These are phyloP conservation scores for Rallus crepitans DNA, from an alignment of 2,797 vertebrate genomes.

Conservation along the genomic window DNA sequence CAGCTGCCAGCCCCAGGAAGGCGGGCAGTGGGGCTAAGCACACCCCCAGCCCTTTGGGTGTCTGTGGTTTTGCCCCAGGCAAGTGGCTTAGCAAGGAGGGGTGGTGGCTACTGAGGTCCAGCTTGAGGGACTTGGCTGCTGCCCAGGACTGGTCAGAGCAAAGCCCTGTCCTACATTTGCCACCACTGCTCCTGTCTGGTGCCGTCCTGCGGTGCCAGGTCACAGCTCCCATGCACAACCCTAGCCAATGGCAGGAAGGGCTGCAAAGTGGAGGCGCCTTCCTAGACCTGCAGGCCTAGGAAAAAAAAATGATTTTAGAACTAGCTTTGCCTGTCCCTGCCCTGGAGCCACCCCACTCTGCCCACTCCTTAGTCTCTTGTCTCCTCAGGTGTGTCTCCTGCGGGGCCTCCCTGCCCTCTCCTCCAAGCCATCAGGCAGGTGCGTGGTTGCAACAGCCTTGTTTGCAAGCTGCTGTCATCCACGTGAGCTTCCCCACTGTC, in stretches of 20 bases:
- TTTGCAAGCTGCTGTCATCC: fast-evolving
- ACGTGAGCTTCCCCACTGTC: not conserved
- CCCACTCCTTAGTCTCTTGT: not conserved
- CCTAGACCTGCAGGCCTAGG: not conserved
- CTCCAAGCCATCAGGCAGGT: not conserved
- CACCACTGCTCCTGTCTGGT: fast-evolving
- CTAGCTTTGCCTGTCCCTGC: not conserved
- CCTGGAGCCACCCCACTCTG: not conserved
- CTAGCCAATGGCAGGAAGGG: not conserved
- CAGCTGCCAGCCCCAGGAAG: fast-evolving
- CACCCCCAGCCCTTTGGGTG: not conserved
- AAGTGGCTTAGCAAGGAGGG: not conserved
- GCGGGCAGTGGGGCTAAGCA: fast-evolving
- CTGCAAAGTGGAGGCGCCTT: not conserved
- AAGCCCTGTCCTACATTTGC: not conserved
- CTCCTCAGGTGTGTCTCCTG: not conserved
- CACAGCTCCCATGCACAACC: fast-evolving
- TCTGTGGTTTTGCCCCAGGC: not conserved
- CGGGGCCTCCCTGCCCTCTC: not conserved
- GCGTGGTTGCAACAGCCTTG: fast-evolving
- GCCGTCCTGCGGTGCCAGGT: not conserved
- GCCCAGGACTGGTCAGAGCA: not conserved
- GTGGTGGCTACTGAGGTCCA: not conserved
- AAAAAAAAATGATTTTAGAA: not conserved
- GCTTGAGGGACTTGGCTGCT: not conserved